A percentile compares a stretch with the other conserved stretches of the same genome.
phyloP scores from a whole-genome alignment of 2,888 invertebrate species.

The Clistopyga incitator region DNA sequence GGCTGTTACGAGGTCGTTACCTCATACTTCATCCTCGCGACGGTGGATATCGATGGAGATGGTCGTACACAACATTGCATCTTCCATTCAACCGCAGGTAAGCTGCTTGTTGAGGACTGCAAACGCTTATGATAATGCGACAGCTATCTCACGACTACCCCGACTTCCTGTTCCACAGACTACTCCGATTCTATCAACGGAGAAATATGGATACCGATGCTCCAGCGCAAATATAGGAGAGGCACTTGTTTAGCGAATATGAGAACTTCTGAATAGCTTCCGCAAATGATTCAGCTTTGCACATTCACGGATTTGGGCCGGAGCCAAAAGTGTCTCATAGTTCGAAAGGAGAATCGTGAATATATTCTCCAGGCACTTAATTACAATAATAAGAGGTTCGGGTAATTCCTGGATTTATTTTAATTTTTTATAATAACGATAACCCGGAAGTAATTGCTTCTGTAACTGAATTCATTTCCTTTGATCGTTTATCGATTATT shows the following conservation, averaged over 20 bases:
- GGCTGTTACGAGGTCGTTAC: constrained; percentile 51
- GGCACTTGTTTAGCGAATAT: constrained; percentile 18
- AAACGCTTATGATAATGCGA: constrained; percentile 57
- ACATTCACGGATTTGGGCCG: background rate
- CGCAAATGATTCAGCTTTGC: background rate
- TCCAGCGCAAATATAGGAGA: background rate
- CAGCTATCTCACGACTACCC: constrained; percentile 1
- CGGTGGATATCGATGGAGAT: constrained; percentile 6
- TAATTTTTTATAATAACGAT: background rate
- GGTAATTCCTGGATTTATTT: background rate
- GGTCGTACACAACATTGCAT: constrained; percentile 13
- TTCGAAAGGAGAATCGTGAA: background rate
- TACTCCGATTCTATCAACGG: constrained; percentile 1
- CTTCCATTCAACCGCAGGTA: constrained; percentile 18
- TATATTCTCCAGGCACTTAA: background rate
- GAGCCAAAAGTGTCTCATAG: background rate
- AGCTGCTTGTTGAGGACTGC: constrained; percentile 30
- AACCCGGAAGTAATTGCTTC: background rate
- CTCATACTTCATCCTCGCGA: constrained; percentile 22
- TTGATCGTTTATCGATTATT: background rate
- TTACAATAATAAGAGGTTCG: background rate
- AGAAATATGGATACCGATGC: constrained; percentile 26
- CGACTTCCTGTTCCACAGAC: constrained; percentile 8
- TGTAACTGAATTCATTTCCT: background rate
- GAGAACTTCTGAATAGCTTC: constrained; percentile 6